Conservation (phyloP, 2,797 vertebrate species). For the Euthynnus affinis region DNA sequence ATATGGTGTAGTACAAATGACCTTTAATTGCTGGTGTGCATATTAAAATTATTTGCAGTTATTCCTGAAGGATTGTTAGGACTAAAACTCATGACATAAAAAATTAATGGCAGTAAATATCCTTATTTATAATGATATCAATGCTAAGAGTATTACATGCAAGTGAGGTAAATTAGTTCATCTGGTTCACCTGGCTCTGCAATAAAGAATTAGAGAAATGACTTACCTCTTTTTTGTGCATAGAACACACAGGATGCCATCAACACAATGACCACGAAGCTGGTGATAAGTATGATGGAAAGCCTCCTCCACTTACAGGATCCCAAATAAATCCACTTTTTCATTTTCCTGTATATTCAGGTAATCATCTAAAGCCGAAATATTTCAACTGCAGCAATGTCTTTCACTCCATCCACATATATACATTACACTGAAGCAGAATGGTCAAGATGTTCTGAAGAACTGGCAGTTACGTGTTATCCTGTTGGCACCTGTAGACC, state of each 20-base stretch:
- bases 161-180: background rate
- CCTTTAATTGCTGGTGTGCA: background rate
- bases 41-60: background rate
- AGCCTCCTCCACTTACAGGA: constrained; percentile 48
- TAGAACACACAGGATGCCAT: constrained; percentile 25
- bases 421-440: constrained; percentile 1
- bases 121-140: background rate
- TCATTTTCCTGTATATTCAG: constrained; percentile 49
- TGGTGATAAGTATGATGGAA: constrained; percentile 22
- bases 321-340: constrained; percentile 39
- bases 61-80: background rate
- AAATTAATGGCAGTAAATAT: background rate
- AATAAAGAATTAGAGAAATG: constrained; percentile 8
- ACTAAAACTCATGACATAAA: background rate
- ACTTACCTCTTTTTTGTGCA: constrained; percentile 62
- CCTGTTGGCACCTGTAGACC: background rate
- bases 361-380: constrained; percentile 16
- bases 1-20: background rate
- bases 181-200: background rate
- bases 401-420: constrained; percentile 8
- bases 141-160: background rate
- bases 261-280: constrained; percentile 25
- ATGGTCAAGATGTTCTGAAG: background rate
- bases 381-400: constrained; percentile 5
- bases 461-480: constrained; percentile 1